These are phyloP conservation scores for Bradypodion ventrale DNA, from an alignment of 2,797 vertebrate genomes.

Conservation along the genomic window DNA sequence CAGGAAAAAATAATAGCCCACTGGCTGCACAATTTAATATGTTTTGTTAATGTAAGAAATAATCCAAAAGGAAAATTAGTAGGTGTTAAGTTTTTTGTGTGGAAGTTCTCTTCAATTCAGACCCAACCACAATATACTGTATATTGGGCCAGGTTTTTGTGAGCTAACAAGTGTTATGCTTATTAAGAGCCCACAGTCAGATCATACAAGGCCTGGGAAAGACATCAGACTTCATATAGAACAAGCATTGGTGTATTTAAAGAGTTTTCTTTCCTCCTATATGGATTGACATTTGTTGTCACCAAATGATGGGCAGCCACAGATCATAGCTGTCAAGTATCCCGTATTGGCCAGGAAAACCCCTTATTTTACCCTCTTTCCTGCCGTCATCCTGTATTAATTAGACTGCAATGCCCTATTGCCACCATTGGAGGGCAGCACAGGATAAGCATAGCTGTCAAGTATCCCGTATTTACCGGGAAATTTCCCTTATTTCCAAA, in stretches of 20 bases:
- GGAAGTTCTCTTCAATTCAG: not conserved
- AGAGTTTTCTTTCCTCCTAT: not conserved
- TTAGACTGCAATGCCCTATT: too few species aligned
- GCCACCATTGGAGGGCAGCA: too few species aligned
- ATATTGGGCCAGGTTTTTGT: not conserved
- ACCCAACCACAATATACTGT: not conserved
- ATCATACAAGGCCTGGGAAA: not conserved
- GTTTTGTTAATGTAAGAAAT: not conserved
- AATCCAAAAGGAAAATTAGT: not conserved
- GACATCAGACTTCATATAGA: slow-evolving; percentile 23
- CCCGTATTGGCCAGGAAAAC: too few species aligned
- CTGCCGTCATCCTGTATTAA: too few species aligned
- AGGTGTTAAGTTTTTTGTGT: not conserved
- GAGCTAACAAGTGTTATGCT: fast-evolving
- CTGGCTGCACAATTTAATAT: not conserved
- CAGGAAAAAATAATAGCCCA: not conserved
- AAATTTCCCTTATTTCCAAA: too few species aligned
- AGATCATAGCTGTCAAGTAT: too few species aligned
- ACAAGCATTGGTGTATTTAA: not conserved
- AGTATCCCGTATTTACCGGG: too few species aligned
- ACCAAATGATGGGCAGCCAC: not conserved
- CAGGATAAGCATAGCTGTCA: too few species aligned
- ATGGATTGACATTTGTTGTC: not conserved
- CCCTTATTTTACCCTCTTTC: too few species aligned
- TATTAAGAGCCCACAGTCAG: not conserved